Evolutionary conservation across 2,888 invertebrate genomes (phyloP), one percentile per base, ranked within the genome.

Genomic region (Zygaena filipendulae): DNA sequence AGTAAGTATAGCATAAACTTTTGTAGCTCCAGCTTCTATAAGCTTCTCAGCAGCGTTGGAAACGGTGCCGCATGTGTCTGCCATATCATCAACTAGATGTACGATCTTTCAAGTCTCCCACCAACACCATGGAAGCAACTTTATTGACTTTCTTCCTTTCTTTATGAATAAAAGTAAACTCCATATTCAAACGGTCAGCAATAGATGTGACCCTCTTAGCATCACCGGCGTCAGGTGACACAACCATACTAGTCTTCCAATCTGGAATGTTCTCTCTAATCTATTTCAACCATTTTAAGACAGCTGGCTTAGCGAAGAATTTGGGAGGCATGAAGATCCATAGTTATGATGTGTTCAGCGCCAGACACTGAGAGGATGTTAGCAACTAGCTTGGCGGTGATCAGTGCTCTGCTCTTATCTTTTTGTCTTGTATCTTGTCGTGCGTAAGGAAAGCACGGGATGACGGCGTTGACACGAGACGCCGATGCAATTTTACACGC

Each of bases 81-180:
- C 96, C 96, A 97, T 96, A 54, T 97, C 97, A 57, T 97, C 97
- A 1, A 97, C 95, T 96, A 23, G 96, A 95, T 16, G 93, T 90
- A 47, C 92, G 82, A 56, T 93, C 93, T 54, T 91, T 93, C 0
- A 97, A 96, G 64, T 96, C 95, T 42, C 97, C 97, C 5, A 97
- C 96, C 29, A 97, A 77, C 3, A 96, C 95, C 97, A 97, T 97
- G 12, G 94, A 91, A 2, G 95, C 95, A 0, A 97, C 95, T 74
- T 97, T 96, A 63, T 96, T 97, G 0, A 95, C 95, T 60, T 95
- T 93, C 71, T 95, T 95, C 29, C 97, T 82, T 60, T 97, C 96
- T 66, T 97, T 97, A 80, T 97, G 96, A 50, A 97, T 97, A 39
- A 97, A 80, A 28, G 97, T 97, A 80, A 97, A 97, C 59, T 96